Evolutionary conservation across 1,140 invertebrate genomes (phyloP).

Genomic region (Drosophila saltans): DNA sequence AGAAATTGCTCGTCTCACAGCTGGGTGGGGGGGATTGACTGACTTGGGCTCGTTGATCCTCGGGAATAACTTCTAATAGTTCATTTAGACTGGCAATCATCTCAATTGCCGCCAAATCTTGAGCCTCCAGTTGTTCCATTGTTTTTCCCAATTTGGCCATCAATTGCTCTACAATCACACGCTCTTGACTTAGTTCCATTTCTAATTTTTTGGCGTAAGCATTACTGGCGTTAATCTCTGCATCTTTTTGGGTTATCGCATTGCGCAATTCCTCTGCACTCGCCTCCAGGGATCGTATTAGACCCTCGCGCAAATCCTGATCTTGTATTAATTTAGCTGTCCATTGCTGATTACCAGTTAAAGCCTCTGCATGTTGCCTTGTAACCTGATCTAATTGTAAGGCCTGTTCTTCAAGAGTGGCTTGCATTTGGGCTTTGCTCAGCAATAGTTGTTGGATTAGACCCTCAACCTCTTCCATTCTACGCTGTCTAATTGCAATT

Average conservation of each 20-base stretch:
- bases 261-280: background rate
- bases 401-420: background rate
- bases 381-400: background rate
- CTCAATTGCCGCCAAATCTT: background rate
- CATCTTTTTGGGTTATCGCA: background rate
- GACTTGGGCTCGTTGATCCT: too few relatives aligned
- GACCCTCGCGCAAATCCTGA: background rate
- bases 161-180: background rate
- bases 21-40: background rate
- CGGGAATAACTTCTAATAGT: background rate
- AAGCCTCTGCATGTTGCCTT: background rate
- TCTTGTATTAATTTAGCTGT: background rate
- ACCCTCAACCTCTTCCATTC: background rate
- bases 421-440: background rate
- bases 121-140: background rate
- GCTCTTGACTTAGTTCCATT: background rate
- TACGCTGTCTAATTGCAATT: background rate
- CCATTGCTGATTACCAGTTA: conserved; percentile 1
- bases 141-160: conserved; percentile 2
- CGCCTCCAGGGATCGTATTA: background rate
- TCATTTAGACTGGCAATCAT: background rate
- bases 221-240: background rate
- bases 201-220: background rate
- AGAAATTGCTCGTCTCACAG: background rate
- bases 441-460: background rate